These are phyloP conservation scores for Pseudorasbora parva DNA, from an alignment of 2,113 vertebrate genomes.

Conservation along the genomic window DNA sequence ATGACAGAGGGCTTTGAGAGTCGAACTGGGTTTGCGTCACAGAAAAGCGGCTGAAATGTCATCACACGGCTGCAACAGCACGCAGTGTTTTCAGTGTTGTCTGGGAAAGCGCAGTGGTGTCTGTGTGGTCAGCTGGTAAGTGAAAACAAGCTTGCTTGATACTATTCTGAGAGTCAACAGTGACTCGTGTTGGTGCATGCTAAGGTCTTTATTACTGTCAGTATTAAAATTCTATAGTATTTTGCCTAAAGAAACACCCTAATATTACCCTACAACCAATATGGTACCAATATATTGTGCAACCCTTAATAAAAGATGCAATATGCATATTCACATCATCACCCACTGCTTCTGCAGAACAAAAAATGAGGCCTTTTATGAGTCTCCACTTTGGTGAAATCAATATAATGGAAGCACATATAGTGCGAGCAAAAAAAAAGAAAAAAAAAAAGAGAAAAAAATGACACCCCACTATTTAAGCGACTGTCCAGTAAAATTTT, in stretches of 20 bases:
- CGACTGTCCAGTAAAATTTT: too few relatives aligned
- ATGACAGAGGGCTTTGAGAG: constrained; percentile 17
- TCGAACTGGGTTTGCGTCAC: constrained; percentile 11
- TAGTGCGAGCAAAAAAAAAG: too few relatives aligned
- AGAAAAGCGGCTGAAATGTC: constrained; percentile 3
- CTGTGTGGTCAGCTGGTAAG: constrained; percentile 16
- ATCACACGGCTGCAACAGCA: not conserved
- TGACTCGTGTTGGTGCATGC: constrained; percentile 38
- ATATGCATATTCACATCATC: too few relatives aligned
- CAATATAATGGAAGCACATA: too few relatives aligned
- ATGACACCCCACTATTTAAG: too few relatives aligned
- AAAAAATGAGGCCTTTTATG: too few relatives aligned
- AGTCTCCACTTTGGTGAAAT: too few relatives aligned
- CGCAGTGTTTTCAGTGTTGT: constrained; percentile 38
- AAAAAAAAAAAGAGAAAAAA: too few relatives aligned
- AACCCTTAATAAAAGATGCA: not conserved
- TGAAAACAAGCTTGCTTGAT: constrained; percentile 38
- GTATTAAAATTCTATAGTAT: not conserved
- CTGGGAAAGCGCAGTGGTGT: constrained; percentile 12
- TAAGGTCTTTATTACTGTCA: constrained; percentile 4
- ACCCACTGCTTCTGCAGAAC: too few relatives aligned
- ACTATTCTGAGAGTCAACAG: constrained; percentile 51
- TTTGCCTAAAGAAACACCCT: too few relatives aligned
- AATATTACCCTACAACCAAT: not conserved
- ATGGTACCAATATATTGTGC: not conserved